These are phyloP conservation scores for Stratiolaelaps scimitus DNA, from an alignment of 1,140 invertebrate species.

Conservation along the genomic window DNA sequence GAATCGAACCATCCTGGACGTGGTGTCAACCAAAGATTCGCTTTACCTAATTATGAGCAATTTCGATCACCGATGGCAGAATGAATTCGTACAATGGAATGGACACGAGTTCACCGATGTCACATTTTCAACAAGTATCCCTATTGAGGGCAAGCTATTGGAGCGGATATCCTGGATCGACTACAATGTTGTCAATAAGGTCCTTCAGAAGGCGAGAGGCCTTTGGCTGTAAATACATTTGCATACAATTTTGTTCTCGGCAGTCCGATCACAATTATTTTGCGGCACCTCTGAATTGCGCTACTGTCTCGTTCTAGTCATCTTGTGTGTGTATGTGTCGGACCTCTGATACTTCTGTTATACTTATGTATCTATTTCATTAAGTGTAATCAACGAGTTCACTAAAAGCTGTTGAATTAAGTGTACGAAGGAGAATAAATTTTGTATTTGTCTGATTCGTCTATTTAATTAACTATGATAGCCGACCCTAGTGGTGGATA, in stretches of 20 bases:
- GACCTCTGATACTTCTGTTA: no score
- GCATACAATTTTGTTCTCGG: neutral
- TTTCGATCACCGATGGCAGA: conserved; percentile 26
- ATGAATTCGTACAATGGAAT: conserved; percentile 26
- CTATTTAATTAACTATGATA: no score
- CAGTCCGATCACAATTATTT: no score
- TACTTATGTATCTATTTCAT: no score
- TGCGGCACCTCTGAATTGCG: no score
- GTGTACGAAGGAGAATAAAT: no score
- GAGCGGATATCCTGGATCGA: conserved; percentile 25
- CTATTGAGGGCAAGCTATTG: conserved; percentile 23
- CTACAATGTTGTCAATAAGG: conserved; percentile 22
- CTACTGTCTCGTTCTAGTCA: neutral
- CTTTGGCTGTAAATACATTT: neutral
- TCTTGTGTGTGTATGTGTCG: neutral
- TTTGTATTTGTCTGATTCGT: no score
- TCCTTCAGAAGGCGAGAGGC: conserved; percentile 14
- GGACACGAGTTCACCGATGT: conserved; percentile 27
- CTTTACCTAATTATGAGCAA: conserved; percentile 13
- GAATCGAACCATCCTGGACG: conserved; percentile 12
- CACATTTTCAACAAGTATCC: conserved; percentile 20
- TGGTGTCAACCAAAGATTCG: conserved; percentile 14
- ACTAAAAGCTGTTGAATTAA: no score
- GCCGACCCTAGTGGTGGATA: no score
- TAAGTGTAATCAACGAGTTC: no score